Conservation (phyloP, 2,797 vertebrate species). For the Emydoidea blandingii region DNA sequence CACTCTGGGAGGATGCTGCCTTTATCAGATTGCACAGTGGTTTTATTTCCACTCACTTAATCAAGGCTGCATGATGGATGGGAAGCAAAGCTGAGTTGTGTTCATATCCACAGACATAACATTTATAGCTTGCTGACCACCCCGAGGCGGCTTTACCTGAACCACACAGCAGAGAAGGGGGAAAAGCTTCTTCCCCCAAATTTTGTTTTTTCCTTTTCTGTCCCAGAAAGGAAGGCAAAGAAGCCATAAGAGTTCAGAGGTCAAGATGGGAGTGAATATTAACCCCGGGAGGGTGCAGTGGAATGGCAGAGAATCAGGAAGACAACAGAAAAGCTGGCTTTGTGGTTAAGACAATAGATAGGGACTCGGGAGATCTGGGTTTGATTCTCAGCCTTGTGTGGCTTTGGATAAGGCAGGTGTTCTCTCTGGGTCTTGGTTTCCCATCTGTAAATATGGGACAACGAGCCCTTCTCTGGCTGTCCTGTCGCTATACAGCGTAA, state of each 20-base stretch:
- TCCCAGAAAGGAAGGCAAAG: background rate
- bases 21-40: background rate
- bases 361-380: background rate
- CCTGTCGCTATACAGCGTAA: background rate
- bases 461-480: background rate
- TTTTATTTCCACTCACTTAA: background rate
- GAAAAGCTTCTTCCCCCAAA: background rate
- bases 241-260: background rate
- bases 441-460: background rate
- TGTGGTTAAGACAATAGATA: background rate
- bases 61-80: background rate
- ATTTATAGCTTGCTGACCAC: background rate
- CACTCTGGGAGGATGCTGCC: background rate
- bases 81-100: background rate
- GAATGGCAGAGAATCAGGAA: background rate
- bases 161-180: background rate
- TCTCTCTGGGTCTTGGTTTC: background rate
- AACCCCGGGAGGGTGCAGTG: background rate
- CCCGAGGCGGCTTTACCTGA: background rate
- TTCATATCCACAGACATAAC: background rate
- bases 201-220: background rate
- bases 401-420: background rate
- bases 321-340: background rate
- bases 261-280: background rate
- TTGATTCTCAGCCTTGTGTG: background rate